Base-by-base conservation (phyloP, 1,140 invertebrate species). In the Drosophila pruinosa region DNA sequence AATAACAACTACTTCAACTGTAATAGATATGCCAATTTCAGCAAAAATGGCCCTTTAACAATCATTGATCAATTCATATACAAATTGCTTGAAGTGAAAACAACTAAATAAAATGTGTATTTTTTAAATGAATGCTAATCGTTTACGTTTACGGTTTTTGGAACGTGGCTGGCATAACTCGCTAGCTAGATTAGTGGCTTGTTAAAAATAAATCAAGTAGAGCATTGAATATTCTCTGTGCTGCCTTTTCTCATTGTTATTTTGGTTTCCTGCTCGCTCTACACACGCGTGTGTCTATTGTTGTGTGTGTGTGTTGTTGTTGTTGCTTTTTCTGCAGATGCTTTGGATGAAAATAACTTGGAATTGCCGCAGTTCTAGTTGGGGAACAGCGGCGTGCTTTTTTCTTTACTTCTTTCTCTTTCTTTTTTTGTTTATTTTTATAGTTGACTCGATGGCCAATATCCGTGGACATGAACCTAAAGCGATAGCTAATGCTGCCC, bases 271-370 rank as follows among this genome's bases (percentile, higher is more conserved):
- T n/a, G n/a, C n/a, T 19, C 43, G n/a, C 19, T 56, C 6, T 17
- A 21, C 7, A 12, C 10, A 5, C 24, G 7, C 47, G 19, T 26
- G 26, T 31, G 10, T 26, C 22, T 3, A 34, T 12, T n/a, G n/a
- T 28, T 28, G 28, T 26, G 39, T 48, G 53, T 52, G 57, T 38
- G 47, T 62, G 17, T 28, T 41, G 41, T 34, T 48, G 15, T 50
- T 54, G 54, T 61, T 70, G 59, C 63, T 28, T 57, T 56, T 56
- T 76, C 45, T 85, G 76, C 81, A 86, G 70, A 85, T 86, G 81
- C 81, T 85, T 59, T 56, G 69, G 77, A 81, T 85, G 59, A 85
- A 85, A 85, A 85, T 85, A 86, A 71, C 81, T 86, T 86, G 69
- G 53, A 64, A 80, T 65, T 21, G 81, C 70, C 62, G 45, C 50